Evolutionary conservation across 2,113 vertebrate species (phyloP).

Genomic region (Columba janthina): DNA sequence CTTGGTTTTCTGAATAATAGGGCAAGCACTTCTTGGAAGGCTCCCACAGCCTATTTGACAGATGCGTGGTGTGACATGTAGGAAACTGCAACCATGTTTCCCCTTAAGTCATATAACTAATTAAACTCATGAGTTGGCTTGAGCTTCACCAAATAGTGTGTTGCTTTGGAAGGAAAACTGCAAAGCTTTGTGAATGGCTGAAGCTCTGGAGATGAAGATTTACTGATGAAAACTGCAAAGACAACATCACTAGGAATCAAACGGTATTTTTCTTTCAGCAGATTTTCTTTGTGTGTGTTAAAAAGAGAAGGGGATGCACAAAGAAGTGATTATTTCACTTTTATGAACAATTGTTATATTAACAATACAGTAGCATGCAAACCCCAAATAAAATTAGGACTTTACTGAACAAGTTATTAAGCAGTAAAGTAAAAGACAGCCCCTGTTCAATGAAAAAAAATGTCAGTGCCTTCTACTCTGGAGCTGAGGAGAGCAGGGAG

Average conservation of each 20-base stretch:
- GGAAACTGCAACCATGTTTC: conserved; percentile 7
- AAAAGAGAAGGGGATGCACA: neutral
- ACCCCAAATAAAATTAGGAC: neutral
- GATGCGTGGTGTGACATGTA: neutral
- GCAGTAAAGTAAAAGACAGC: neutral
- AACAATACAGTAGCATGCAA: neutral
- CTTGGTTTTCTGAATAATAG: conserved; percentile 39
- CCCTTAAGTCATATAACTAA: conserved; percentile 48
- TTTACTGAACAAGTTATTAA: neutral
- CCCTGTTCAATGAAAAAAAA: neutral
- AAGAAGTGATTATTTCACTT: neutral
- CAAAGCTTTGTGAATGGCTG: neutral
- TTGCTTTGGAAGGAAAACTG: neutral
- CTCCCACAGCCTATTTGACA: conserved; percentile 27
- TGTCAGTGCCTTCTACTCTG: neutral
- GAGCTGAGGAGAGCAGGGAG: neutral
- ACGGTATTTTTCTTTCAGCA: neutral
- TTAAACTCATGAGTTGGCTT: neutral
- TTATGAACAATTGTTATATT: neutral
- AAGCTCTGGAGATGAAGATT: neutral
- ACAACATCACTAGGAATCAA: neutral
- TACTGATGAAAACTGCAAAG: neutral
- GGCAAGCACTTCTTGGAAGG: neutral
- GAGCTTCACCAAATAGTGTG: neutral
- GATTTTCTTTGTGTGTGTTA: neutral